A percentile compares a stretch with the other conserved stretches of the same genome.
These are phyloP conservation scores for Nymphicus hollandicus DNA, from an alignment of 2,113 vertebrate genomes.

Conservation along the genomic window DNA sequence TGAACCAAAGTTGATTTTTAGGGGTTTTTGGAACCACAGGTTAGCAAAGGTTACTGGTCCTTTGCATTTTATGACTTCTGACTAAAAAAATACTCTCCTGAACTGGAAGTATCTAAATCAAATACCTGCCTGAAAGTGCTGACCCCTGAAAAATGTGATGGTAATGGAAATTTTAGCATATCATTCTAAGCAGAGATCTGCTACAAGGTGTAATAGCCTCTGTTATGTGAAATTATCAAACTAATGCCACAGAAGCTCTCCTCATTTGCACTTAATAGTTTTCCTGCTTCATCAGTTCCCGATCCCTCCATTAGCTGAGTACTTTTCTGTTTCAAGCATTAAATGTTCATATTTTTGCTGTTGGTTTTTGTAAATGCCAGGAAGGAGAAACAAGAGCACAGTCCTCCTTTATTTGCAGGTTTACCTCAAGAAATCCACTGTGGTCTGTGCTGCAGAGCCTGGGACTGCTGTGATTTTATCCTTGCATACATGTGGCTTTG, in stretches of 20 bases:
- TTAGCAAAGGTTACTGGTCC: not conserved
- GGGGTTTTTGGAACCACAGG: not conserved
- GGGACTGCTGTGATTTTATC: not conserved
- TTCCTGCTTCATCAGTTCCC: slow-evolving; percentile 23
- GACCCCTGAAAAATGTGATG: slow-evolving; percentile 16
- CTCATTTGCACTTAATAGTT: slow-evolving; percentile 18
- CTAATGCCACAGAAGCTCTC: slow-evolving; percentile 28
- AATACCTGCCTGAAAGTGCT: slow-evolving; percentile 34
- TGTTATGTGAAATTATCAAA: slow-evolving; percentile 21
- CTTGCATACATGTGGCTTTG: slow-evolving; percentile 10
- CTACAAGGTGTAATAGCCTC: slow-evolving; percentile 1
- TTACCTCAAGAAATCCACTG: slow-evolving; percentile 32
- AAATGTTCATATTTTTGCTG: not conserved
- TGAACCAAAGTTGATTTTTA: not conserved
- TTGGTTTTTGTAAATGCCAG: slow-evolving; percentile 14
- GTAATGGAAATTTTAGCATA: slow-evolving; percentile 39
- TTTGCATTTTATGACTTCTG: not conserved
- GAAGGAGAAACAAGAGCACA: slow-evolving; percentile 14
- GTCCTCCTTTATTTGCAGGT: slow-evolving; percentile 35
- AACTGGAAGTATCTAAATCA: slow-evolving; percentile 11
- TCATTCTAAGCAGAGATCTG: not conserved
- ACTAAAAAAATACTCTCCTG: not conserved
- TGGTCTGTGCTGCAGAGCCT: slow-evolving; percentile 5
- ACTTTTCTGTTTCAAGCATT: slow-evolving; percentile 42
- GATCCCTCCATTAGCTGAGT: not conserved